Percentiles rank a stretch among this genome's conserved stretches.
Conservation (phyloP, 2,113 vertebrate species). For the Sphyrna mokarran region DNA sequence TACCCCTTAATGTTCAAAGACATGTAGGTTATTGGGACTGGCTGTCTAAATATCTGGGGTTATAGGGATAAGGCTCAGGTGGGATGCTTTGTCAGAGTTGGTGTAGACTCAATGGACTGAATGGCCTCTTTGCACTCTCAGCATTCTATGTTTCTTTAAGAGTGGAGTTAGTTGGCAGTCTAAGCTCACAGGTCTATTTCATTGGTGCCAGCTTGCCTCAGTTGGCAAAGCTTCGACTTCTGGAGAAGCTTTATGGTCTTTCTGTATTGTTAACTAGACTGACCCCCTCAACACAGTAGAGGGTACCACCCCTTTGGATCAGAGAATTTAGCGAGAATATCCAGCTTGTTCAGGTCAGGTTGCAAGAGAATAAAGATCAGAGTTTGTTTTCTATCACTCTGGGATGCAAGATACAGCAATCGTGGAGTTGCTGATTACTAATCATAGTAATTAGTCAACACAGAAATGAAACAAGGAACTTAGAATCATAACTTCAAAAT, state of each 20-base stretch:
- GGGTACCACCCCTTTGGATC: not conserved
- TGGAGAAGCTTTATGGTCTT: not conserved
- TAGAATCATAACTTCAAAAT: not conserved
- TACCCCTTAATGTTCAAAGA: no score
- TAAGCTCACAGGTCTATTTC: not conserved
- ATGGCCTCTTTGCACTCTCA: no score
- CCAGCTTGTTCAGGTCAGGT: not conserved
- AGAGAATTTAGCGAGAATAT: not conserved
- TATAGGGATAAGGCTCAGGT: no score
- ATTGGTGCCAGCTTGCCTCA: not conserved
- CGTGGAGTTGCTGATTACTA: not conserved
- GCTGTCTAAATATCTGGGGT: no score
- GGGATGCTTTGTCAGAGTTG: no score
- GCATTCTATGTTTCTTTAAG: no score
- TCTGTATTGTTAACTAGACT: not conserved
- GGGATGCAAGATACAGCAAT: not conserved
- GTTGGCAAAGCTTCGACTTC: not conserved
- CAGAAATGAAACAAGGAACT: not conserved
- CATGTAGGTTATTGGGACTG: no score
- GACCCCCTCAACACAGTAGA: not conserved
- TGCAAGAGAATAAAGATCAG: not conserved
- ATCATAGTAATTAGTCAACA: not conserved
- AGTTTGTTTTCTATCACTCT: not conserved
- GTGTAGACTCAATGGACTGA: no score
- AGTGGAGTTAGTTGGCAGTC: not conserved